Evolutionary conservation across 2,888 invertebrate genomes (phyloP).

Genomic region (Thumatha senex): DNA sequence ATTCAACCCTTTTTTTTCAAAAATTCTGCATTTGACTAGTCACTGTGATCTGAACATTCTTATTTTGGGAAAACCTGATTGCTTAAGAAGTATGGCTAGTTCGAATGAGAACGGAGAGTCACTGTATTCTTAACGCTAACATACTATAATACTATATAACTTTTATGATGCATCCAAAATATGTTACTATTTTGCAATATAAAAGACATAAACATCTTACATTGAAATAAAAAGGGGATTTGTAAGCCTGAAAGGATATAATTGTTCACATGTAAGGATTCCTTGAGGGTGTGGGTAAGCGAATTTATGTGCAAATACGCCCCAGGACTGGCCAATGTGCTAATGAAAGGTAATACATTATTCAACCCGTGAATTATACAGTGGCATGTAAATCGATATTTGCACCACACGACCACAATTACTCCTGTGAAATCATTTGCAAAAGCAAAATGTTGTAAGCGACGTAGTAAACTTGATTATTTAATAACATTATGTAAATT

Average conservation of each 20-base stretch:
- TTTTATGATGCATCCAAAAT: not conserved
- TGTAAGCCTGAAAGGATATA: slow-evolving; percentile 64
- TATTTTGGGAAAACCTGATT: no score
- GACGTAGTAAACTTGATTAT: slow-evolving; percentile 32
- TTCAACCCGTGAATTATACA: slow-evolving; percentile 83
- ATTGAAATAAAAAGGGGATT: slow-evolving; percentile 38
- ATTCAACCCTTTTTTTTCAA: no score
- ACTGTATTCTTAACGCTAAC: no score
- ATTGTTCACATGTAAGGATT: slow-evolving; percentile 73
- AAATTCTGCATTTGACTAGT: no score
- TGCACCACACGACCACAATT: slow-evolving; percentile 78
- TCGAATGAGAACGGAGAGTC: no score
- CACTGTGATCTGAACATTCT: no score
- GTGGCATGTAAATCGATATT: slow-evolving; percentile 82
- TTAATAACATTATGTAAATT: slow-evolving; percentile 40
- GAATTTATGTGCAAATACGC: slow-evolving; percentile 82
- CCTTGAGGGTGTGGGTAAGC: slow-evolving; percentile 74
- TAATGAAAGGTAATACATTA: slow-evolving; percentile 83
- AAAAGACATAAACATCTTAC: slow-evolving; percentile 13
- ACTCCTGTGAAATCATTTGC: slow-evolving; percentile 62
- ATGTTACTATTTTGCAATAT: slow-evolving; percentile 1
- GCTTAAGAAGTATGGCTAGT: no score
- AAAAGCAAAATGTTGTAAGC: slow-evolving; percentile 52
- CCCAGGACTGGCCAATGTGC: slow-evolving; percentile 79
- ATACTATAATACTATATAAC: no score